A percentile compares a stretch with the other conserved stretches of the same genome.
Evolutionary conservation across 2,888 invertebrate genomes (phyloP).

Genomic region (Idaea biselata): DNA sequence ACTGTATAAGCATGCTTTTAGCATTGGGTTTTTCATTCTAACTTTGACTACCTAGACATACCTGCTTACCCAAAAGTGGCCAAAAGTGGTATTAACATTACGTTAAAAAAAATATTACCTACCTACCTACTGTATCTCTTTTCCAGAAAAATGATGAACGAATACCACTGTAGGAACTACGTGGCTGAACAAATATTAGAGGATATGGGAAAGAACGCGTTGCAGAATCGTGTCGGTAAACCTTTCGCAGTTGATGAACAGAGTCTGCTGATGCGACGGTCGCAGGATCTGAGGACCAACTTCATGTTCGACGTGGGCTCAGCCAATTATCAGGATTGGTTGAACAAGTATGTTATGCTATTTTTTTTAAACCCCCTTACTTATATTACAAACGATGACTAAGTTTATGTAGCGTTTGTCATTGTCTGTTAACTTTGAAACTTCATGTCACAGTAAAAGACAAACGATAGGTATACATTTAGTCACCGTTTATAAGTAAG

Average conservation of each 20-base stretch:
- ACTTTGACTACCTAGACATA: no score
- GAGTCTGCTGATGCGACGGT: conserved; percentile 32
- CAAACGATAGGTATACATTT: no score
- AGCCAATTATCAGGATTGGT: conserved; percentile 86
- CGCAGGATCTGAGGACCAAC: conserved; percentile 61
- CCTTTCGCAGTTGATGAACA: conserved; percentile 38
- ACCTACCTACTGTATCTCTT: conserved; percentile 4
- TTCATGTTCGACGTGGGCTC: conserved; percentile 86
- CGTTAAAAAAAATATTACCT: no score
- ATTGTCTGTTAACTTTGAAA: no score
- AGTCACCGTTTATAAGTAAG: no score
- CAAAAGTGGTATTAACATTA: no score
- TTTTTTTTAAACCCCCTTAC: not conserved
- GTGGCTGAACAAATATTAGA: conserved; percentile 86
- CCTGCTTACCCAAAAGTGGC: no score
- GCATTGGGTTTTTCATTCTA: no score
- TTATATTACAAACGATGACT: no score
- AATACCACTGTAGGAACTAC: conserved; percentile 87
- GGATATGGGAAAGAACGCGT: conserved; percentile 76
- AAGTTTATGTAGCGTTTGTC: no score
- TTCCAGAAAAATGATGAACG: conserved; percentile 87
- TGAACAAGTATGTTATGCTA: conserved; percentile 84
- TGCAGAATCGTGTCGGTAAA: conserved; percentile 61
- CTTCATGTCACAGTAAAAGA: no score
- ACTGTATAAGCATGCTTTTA: no score